Conservation (phyloP, 2,888 invertebrate genomes). For the Rhagium mordax region DNA sequence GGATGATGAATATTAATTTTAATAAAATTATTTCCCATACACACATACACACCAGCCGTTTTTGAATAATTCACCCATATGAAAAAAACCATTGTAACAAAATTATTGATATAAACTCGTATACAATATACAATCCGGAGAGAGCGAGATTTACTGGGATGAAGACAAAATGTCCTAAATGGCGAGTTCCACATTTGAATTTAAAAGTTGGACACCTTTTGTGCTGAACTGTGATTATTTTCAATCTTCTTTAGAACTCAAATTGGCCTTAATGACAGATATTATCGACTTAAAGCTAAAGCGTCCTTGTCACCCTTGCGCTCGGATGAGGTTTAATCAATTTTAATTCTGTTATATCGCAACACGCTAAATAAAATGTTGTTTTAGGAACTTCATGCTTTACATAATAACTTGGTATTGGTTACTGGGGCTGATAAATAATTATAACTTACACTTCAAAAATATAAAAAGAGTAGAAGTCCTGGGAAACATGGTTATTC, state of each 20-base stretch:
- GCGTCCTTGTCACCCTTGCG: background rate
- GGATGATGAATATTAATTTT: too few relatives aligned
- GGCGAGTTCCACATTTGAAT: slow-evolving; percentile 34
- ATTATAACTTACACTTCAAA: too few relatives aligned
- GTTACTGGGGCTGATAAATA: too few relatives aligned
- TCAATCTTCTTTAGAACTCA: slow-evolving; percentile 37
- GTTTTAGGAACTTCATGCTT: too few relatives aligned
- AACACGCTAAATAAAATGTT: background rate
- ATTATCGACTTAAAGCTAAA: slow-evolving; percentile 30
- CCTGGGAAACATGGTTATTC: too few relatives aligned
- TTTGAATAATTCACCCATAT: too few relatives aligned
- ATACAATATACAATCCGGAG: background rate
- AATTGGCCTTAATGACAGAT: slow-evolving; percentile 46
- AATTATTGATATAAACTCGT: background rate
- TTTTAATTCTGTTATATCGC: background rate
- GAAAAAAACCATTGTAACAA: too few relatives aligned
- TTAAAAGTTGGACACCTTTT: slow-evolving; percentile 42
- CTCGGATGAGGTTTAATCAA: background rate
- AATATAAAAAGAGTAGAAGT: too few relatives aligned
- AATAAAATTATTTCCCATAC: too few relatives aligned
- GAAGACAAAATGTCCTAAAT: slow-evolving; percentile 16
- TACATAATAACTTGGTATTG: too few relatives aligned
- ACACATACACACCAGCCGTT: too few relatives aligned
- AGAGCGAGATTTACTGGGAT: slow-evolving; percentile 1
- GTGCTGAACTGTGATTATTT: slow-evolving; percentile 39